Evolutionary conservation across 1,140 invertebrate genomes (phyloP), one percentile per base, ranked within the genome.

Genomic region (Zaprionus ghesquierei): DNA sequence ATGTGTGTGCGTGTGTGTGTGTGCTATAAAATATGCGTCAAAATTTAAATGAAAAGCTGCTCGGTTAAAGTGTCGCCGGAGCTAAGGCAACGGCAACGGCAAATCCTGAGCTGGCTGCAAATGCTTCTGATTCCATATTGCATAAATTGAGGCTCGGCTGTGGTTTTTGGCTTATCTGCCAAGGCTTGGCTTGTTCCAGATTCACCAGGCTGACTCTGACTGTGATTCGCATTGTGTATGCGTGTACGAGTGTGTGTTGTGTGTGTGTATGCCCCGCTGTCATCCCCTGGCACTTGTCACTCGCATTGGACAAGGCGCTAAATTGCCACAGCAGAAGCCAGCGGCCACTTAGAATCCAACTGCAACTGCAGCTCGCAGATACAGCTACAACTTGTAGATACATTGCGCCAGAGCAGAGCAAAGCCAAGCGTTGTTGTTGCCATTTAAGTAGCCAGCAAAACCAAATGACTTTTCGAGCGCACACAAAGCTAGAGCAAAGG

Each of bases 41-140:
- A 75, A 87, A 87, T 87, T 86, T 81, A 86, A 86, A 87, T 87
- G 75, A 81, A 87, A 86, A 58, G 33, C 50, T 56, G 18, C 33
- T 35, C 38, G 44, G 27, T 64, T 70, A 71, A 75, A 75, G 60
- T 55, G 38, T 50, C 18, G 31, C 18, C 27, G n/a, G 41, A 31
- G 49, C 31, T 25, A 20, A 33, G 59, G 58, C 70, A 68, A 41
- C 15, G 25, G 18, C 44, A 55, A 2, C n/a, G n/a, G 13, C 8
- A 23, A 3, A 25, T 23, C 4, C 5, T 49, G 44, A 55, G 23
- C 41, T 5, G 6, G 25, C 27, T 29, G 27, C 44, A 60, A 50
- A 56, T 73, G 50, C 53, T 5, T 5, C 5, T 41, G 38, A 18
- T 33, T 41, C 33, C 35, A 41, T 31, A 51, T 41, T 65, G 76